Percentiles rank a stretch among this genome's conserved stretches.
phyloP scores from a whole-genome alignment of 2,797 vertebrate species.

The Phrynocephalus vlangalii region DNA sequence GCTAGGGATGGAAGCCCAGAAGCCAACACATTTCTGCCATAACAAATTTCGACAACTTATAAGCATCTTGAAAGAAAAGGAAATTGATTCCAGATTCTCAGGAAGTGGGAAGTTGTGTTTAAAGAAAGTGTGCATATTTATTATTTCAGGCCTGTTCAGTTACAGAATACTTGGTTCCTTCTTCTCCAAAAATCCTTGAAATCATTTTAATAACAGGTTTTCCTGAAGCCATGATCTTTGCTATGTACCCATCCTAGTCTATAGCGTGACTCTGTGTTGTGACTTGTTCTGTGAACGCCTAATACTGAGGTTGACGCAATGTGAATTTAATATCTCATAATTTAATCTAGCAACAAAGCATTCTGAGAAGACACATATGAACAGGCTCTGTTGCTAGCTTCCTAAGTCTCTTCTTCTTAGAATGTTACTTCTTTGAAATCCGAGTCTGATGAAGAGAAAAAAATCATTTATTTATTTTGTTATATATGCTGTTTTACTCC shows the following conservation, averaged over 20 bases:
- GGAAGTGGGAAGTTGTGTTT: conserved; percentile 76
- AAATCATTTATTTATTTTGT: neutral
- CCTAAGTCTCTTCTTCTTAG: neutral
- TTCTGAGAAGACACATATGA: neutral
- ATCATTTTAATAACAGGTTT: conserved; percentile 67
- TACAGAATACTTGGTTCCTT: conserved; percentile 62
- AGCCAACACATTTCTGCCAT: conserved; percentile 68
- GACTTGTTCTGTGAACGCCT: neutral
- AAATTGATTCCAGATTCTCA: conserved; percentile 76
- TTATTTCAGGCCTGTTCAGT: conserved; percentile 77
- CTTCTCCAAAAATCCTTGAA: conserved; percentile 45
- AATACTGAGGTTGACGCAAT: neutral
- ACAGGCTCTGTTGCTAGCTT: conserved; percentile 11
- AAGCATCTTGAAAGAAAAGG: conserved; percentile 71
- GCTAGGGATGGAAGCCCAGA: conserved; percentile 72
- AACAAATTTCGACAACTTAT: conserved; percentile 71
- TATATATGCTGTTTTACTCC: conserved; percentile 22
- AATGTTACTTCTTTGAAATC: conserved; percentile 22
- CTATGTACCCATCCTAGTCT: rapidly evolving
- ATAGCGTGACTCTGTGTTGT: neutral
- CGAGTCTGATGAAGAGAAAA: neutral
- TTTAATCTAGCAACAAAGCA: neutral
- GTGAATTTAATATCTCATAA: neutral
- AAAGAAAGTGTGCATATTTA: conserved; percentile 73
- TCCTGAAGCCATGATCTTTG: conserved; percentile 51